These are phyloP conservation scores for Linhomoeus sp. DNA, from an alignment of 2,888 invertebrate genomes.

Conservation along the genomic window DNA sequence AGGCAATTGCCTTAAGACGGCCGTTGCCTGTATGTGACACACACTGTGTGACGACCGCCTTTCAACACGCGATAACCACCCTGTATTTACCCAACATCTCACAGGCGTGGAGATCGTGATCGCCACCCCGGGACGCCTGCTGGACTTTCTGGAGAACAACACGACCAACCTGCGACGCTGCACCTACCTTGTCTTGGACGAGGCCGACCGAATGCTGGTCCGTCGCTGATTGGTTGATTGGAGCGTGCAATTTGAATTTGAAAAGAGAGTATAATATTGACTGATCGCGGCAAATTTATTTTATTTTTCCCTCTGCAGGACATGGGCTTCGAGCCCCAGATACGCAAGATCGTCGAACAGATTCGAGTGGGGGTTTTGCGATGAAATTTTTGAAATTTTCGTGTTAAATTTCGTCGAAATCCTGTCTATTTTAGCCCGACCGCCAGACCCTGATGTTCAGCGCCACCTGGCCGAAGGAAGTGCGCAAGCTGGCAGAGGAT, in stretches of 20 bases:
- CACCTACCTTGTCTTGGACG: conserved; percentile 44
- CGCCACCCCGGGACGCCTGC: conserved; percentile 35
- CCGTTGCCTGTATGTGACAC: too few species aligned
- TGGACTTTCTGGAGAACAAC: conserved; percentile 30
- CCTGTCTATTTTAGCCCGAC: conserved; percentile 16
- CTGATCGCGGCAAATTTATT: too few species aligned
- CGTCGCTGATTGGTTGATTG: not conserved
- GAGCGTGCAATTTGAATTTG: too few species aligned
- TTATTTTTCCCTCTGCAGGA: not conserved
- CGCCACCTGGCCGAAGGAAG: conserved; percentile 96
- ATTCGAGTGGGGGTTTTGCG: conserved; percentile 23
- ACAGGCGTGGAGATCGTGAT: conserved; percentile 32
- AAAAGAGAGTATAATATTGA: too few species aligned
- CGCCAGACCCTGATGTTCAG: conserved; percentile 93
- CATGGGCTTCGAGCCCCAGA: conserved; percentile 36
- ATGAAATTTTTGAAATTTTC: not conserved
- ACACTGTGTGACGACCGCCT: too few species aligned
- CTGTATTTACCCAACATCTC: not conserved
- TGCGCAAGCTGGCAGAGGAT: conserved; percentile 72
- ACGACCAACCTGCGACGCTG: conserved; percentile 44
- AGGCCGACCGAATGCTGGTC: conserved; percentile 44
- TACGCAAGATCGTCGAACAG: conserved; percentile 32
- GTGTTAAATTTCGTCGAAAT: too few species aligned
- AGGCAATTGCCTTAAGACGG: too few species aligned
- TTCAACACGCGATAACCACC: too few species aligned